phyloP scores from a whole-genome alignment of 2,113 vertebrate genomes.

The Arothron firmamentum region DNA sequence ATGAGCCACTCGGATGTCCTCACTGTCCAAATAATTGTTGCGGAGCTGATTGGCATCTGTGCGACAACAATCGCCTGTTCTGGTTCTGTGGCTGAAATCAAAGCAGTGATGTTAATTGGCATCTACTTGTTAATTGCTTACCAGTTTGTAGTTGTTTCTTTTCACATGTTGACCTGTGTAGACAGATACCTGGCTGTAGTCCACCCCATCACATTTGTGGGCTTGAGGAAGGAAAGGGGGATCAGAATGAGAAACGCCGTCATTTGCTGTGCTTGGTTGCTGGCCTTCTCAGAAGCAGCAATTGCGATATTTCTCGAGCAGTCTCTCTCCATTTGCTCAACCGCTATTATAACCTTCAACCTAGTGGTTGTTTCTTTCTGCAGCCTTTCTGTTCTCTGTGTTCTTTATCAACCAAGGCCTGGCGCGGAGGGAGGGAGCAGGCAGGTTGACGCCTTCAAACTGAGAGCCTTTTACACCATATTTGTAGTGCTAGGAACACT shows the following conservation, averaged over 20 bases:
- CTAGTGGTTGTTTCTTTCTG: slow-evolving; percentile 11
- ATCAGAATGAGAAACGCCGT: slow-evolving; percentile 1
- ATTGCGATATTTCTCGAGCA: neutral
- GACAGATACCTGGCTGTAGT: slow-evolving; percentile 17
- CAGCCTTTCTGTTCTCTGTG: slow-evolving; percentile 11
- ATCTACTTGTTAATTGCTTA: accelerated
- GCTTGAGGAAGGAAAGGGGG: neutral
- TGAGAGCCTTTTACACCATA: slow-evolving; percentile 26
- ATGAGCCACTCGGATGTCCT: slow-evolving; percentile 13
- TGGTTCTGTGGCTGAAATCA: accelerated
- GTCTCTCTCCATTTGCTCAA: too few species aligned
- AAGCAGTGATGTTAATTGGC: accelerated
- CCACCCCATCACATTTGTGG: slow-evolving; percentile 27
- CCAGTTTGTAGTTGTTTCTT: neutral
- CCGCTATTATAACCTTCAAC: neutral
- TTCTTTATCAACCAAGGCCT: slow-evolving; percentile 20
- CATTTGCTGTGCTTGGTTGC: slow-evolving; percentile 10
- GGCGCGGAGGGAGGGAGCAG: neutral
- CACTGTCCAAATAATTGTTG: slow-evolving; percentile 12
- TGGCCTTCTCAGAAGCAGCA: neutral
- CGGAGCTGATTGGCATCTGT: neutral
- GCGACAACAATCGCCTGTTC: accelerated
- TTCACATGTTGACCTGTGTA: neutral
- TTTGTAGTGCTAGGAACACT: neutral
- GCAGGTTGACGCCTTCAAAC: slow-evolving; percentile 1